A percentile compares a stretch with the other conserved stretches of the same genome.
Conservation (phyloP, 2,797 vertebrate species). For the Danio choprae region DNA sequence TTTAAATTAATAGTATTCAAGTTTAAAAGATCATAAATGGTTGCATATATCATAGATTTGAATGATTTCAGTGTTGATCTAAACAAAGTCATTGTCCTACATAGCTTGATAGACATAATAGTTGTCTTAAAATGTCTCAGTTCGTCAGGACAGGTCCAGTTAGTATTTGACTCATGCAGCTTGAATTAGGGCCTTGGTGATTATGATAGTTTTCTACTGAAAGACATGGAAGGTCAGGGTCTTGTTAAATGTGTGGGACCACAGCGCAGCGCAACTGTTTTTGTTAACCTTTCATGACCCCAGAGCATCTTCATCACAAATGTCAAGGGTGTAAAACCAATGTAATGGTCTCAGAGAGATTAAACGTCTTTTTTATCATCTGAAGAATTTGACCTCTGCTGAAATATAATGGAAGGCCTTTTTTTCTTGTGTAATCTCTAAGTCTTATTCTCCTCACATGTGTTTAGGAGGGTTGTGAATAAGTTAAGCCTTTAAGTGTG, state of each 20-base stretch:
- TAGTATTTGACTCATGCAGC: conserved; percentile 28
- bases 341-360: conserved; percentile 54
- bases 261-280: conserved; percentile 60
- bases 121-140: not conserved
- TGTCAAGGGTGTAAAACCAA: conserved; percentile 57
- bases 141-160: conserved; percentile 23
- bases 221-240: conserved; percentile 59
- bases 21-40: not conserved
- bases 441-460: conserved; percentile 69
- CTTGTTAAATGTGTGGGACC: conserved; percentile 9
- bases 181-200: conserved; percentile 38
- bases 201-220: conserved; percentile 64
- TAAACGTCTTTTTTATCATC: conserved; percentile 59
- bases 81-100: not conserved
- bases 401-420: conserved; percentile 61
- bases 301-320: conserved; percentile 65
- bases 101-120: conserved; percentile 25
- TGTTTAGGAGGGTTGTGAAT: conserved; percentile 54
- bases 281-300: conserved; percentile 69
- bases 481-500: conserved; percentile 31
- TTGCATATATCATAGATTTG: conserved; percentile 18
- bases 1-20: not conserved
- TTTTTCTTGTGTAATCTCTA: conserved; percentile 75
- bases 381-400: conserved; percentile 5
- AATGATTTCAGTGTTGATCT: not conserved